Base-by-base conservation (phyloP, 2,888 invertebrate genomes). In the Aphodius granarius region DNA sequence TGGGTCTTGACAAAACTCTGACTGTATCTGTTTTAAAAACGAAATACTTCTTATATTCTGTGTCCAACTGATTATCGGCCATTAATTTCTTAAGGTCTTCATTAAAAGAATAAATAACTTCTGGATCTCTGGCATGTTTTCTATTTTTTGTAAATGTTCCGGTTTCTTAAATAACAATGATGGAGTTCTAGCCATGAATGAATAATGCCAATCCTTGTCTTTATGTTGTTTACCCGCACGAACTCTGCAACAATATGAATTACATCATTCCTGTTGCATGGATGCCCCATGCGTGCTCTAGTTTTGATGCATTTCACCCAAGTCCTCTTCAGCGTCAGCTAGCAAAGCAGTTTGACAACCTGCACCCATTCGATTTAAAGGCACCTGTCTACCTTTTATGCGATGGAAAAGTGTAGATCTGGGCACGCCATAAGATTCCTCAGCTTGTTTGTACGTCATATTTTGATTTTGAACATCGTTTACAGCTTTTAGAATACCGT, bases 211-310 rank as follows among this genome's bases (percentile, higher is more conserved):
- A 75, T 82, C 82, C 73, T 82, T 17, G 81, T 81, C 78, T 75
- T 76, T 5, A 82, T 72, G 15, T 79, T 76, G 76, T 82, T 82
- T 68, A 64, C 22, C 68, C 20, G 66, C 15, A 81, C 79, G 76
- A 81, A 85, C 19, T 81, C 76, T 0, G 76, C 80, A 9, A 85
- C 84, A 20, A 81, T 70, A 66, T 83, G 78, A 71, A 83, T 68
- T 62, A 84, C 73, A 79, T 85, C 83, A 77, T 81, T 80, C 78
- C 81, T 79, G n/a, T 43, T 43, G 43, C 43, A 43, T 43, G 43
- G 43, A 43, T 43, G 3, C 43, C 43, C 43, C 43, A 43, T 43
- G 43, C 43, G 43, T 43, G 43, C 43, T 43, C 43, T 43, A 43
- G 43, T 13, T 43, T 43, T 43, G 43, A 43, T 43, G 43, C 43